Evolutionary conservation across 2,888 invertebrate species (phyloP), one percentile per base, ranked within the genome.

Genomic region (Xestoiulus laeticollis): DNA sequence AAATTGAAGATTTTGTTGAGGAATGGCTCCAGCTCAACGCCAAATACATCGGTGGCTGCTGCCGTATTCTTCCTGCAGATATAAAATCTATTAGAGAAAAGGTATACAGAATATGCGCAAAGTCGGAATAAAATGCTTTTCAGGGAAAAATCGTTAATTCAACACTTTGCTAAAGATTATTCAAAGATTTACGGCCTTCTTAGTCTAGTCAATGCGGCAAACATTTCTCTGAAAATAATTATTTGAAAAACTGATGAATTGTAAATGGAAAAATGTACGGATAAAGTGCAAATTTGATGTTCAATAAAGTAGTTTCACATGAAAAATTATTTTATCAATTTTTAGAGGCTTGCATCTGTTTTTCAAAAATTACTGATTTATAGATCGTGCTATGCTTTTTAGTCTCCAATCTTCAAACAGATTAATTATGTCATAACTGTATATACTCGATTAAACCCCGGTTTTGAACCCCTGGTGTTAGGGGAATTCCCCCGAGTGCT

Each of bases 41-140:
- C 53, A 94, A 94, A 87, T 96, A 96, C 91, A 94, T 99, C 84
- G 98, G 98, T 32, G 98, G 98, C 0, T 99, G 98, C 91, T 99
- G 98, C 92, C 94, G 97, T 90, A 96, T 97, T 0, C 95, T 95
- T 90, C 96, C 97, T 0, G 94, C 95, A 0, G 97, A 98, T 91
- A 95, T 98, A 53, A 94, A 95, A 0, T 97, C 98, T 91, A 95
- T 98, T 59, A 93, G 94, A 87, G 94, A 94, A 90, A 94, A 94
- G 91, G 94, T 95, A 26, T 48, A 33, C 82, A 82, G 33, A n/a
- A 26, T 53, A 48, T 48, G 53, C 10, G 32, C 26, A 53, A 44
- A n/a, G 53, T 86, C 32, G 8, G 33, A 26, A n/a, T 53, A 53
- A 85, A 85, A 12, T 10, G 33, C 2, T 8, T 30, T 6, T 8